Conservation (phyloP, 1,140 invertebrate species). For the Pseudobourletiella spinata region DNA sequence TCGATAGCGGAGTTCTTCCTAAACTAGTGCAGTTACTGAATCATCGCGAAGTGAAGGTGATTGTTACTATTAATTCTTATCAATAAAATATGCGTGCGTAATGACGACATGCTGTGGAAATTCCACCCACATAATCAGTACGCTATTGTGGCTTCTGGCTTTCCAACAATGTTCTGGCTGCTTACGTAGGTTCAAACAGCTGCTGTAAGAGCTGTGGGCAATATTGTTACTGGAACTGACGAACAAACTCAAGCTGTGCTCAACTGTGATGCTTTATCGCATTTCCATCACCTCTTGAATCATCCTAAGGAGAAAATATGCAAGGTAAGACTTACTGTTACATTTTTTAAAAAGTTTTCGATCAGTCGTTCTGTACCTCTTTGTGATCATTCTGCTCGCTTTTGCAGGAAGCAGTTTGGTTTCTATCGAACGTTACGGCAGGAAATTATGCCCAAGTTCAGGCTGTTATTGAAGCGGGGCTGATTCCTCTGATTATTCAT, state of each 20-base stretch:
- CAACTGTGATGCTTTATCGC: constrained; percentile 82
- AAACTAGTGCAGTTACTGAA: constrained; percentile 88
- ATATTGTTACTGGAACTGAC: constrained; percentile 98
- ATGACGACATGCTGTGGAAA: too few relatives aligned
- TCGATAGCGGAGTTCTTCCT: constrained; percentile 90
- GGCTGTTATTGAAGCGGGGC: constrained; percentile 86
- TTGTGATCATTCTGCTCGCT: too few relatives aligned
- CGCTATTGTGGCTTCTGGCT: too few relatives aligned
- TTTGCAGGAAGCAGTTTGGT: constrained; percentile 90
- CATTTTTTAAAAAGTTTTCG: too few relatives aligned
- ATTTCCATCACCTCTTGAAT: constrained; percentile 79
- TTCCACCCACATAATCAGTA: too few relatives aligned
- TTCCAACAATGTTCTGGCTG: constrained; percentile 30
- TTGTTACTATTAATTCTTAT: too few relatives aligned
- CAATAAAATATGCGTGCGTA: too few relatives aligned
- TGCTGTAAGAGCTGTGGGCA: constrained; percentile 90
- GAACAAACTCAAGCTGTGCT: constrained; percentile 95
- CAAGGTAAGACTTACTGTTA: constrained; percentile 48
- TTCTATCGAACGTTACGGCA: constrained; percentile 96
- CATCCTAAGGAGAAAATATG: constrained; percentile 79
- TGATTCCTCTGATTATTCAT: constrained; percentile 88
- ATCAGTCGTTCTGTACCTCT: too few relatives aligned
- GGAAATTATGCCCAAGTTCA: constrained; percentile 96
- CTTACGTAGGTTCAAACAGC: constrained; percentile 86
- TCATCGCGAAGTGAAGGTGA: constrained; percentile 89